Evolutionary conservation across 2,797 vertebrate genomes (phyloP), one percentile per base, ranked within the genome.

Genomic region (Todus mexicanus): DNA sequence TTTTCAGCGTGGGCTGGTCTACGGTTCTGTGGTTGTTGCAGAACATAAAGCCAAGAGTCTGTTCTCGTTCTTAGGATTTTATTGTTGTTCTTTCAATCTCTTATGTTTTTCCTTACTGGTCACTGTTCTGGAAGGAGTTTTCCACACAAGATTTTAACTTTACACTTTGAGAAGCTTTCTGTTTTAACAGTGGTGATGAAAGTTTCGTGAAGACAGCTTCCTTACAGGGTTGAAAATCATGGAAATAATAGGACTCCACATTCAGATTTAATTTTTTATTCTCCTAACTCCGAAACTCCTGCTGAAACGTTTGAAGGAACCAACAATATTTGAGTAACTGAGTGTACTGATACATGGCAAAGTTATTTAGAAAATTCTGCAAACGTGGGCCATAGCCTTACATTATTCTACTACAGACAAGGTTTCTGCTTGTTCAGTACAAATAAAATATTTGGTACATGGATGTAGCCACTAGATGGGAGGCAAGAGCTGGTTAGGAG

Each of bases 391-490:
- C 54, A 29, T 50, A 68, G 37, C 35, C 57, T 85, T 51, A 61
- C 18, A 11, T 73, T 82, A 51, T 64, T 81, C 57, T 64, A 21
- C 33, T 29, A 15, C 13, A 56, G 64, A 37, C 27, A 60, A 60
- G 14, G 18, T 57, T 48, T 65, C 74, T 87, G 27, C 23, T 40
- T 57, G 18, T 66, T 82, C 48, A 38, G 26, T 8, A 43, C 12
- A 11, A 66, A 20, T 26, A 21, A 78, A 64, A 22, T 15, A 10
- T 11, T 66, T 27, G 8, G 5, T 38, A 60, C n/a, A 16, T 20
- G n/a, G 17, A 42, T 33, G 4, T 14, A 77, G 84, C 95, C 95
- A 72, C 93, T 94, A 96, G 93, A 80, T 96, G 96, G 95, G 61
- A 94, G 93, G 50, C 91, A 74, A 93, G 95, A 92, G 91, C 92